Base-by-base conservation (phyloP, 2,888 invertebrate species). In the Apodemia mormo region DNA sequence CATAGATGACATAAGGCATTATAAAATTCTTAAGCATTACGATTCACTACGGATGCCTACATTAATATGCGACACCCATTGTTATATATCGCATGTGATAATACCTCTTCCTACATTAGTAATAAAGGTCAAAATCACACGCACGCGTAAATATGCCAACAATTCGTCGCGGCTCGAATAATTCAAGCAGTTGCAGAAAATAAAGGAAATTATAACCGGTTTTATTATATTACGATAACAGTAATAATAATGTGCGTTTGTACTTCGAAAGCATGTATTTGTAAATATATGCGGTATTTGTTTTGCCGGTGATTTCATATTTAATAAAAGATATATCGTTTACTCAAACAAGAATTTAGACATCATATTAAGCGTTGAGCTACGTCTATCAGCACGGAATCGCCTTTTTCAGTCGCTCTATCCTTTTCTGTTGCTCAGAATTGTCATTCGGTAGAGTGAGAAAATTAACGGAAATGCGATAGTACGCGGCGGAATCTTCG, bases 171-270 rank as follows among this genome's bases (percentile, higher is more conserved):
- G 30, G 33, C 61, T 61, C 61, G 33, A 10, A 61, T 33, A 61
- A 33, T 61, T 12, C 61, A 12, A 61, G 30, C 14, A 29, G 56
- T 58, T 58, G 58, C 58, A 58, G 58, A 58, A 58, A 58, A 58
- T 58, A 29, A 29, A 58, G 56, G 56, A 58, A 58, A 58, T 58
- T 58, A 58, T 58, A 58, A 58, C 58, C 33, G 58, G 58, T 58
- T 58, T 58, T 29, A 58, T 58, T 12, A 33, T 58, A 33, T 58
- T 58, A 58, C 30, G 58, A 58, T 58, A 58, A 58, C 58, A 58
- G 29, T 33, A 12, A 58, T 58, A 58, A 58, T 10, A 58, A 58
- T 58, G 12, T 58, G 58, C 30, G 58, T 58, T 33, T 33, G 29
- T 54, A 9, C 30, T 58, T 58, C 3, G 30, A 29, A 33, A 30